phyloP scores from a whole-genome alignment of 2,888 invertebrate genomes.

The Cosmia trapezina region DNA sequence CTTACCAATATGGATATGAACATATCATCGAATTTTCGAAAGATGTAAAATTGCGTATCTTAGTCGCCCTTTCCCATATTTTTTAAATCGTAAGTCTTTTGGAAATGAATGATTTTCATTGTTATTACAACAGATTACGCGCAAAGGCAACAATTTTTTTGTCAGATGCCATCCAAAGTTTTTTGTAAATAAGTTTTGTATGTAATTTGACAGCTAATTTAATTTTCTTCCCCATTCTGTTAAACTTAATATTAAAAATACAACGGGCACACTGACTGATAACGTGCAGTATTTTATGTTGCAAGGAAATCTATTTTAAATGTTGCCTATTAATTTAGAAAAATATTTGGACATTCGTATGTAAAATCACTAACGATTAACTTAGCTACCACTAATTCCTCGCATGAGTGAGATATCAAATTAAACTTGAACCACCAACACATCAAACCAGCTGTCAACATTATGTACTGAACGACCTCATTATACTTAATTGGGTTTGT shows the following conservation, averaged over 20 bases:
- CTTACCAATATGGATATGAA: no score
- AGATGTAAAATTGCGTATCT: no score
- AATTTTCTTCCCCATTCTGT: no score
- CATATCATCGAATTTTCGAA: no score
- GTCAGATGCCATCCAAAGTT: no score
- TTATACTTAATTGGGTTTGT: conserved; percentile 60
- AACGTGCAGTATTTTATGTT: neutral
- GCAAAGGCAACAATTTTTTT: no score
- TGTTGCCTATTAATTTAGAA: neutral
- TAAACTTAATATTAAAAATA: neutral
- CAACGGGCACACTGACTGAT: neutral
- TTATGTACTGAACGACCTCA: conserved; percentile 49
- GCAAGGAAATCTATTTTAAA: neutral
- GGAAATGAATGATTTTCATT: no score
- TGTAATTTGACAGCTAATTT: no score
- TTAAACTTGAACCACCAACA: conserved; percentile 44
- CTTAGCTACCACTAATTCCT: conserved; percentile 8
- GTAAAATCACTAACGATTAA: conserved; percentile 7
- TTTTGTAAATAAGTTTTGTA: no score
- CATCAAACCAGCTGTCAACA: conserved; percentile 56
- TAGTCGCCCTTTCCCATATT: no score
- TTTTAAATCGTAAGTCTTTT: no score
- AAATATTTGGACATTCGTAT: neutral
- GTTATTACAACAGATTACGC: no score
- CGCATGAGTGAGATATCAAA: conserved; percentile 29